A percentile compares a stretch with the other conserved stretches of the same genome.
phyloP scores from a whole-genome alignment of 2,888 invertebrate genomes.

The Ariolimax columbianus region DNA sequence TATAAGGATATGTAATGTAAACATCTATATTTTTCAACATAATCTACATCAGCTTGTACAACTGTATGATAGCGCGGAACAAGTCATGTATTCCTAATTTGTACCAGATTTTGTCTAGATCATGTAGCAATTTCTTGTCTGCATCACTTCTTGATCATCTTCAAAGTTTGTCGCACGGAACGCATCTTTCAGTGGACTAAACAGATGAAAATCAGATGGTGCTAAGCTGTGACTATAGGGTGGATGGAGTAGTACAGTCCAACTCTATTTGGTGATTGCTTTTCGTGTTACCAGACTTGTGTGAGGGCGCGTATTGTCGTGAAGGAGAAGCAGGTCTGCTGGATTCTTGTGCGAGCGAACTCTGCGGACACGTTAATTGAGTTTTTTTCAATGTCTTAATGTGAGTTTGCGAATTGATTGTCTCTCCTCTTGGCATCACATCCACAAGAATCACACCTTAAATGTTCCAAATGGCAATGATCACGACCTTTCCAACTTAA shows the following conservation, averaged over 20 bases:
- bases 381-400: no score
- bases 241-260: neutral
- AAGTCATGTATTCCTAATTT: no score
- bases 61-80: no score
- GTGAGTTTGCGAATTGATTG: neutral
- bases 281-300: neutral
- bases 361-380: neutral
- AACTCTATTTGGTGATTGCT: neutral
- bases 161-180: neutral
- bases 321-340: constrained; percentile 3
- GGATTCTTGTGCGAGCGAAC: constrained; percentile 12
- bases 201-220: constrained; percentile 9
- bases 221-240: neutral
- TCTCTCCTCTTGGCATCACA: constrained; percentile 21
- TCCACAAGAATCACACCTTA: neutral
- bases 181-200: neutral
- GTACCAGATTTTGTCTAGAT: no score
- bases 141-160: no score
- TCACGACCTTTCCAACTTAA: neutral
- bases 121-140: no score
- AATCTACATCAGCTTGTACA: no score
- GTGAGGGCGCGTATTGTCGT: no score
- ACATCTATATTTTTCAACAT: no score
- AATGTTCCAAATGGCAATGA: neutral
- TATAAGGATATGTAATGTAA: no score